Conservation (phyloP, 2,797 vertebrate species). For the Betta splendens region DNA sequence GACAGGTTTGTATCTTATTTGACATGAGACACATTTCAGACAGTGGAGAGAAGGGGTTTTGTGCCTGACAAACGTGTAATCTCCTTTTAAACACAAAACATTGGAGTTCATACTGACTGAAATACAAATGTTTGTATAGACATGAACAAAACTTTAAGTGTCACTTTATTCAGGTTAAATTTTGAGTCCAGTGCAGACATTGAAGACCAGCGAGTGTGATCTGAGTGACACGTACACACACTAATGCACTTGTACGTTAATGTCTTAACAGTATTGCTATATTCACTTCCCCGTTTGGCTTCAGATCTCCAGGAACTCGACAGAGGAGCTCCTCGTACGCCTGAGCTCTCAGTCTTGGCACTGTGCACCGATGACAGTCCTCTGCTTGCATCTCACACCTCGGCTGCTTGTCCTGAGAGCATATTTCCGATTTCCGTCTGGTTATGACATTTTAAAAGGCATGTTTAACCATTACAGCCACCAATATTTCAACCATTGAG, state of each 20-base stretch:
- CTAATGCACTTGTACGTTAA: constrained; percentile 67
- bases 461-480: constrained; percentile 47
- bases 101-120: not conserved
- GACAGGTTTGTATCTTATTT: too few relatives aligned
- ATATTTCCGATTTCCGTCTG: constrained; percentile 57
- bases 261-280: constrained; percentile 82
- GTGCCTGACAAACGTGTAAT: not conserved
- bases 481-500: constrained; percentile 54
- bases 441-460: constrained; percentile 58
- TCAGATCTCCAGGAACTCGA: constrained; percentile 40
- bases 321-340: constrained; percentile 37
- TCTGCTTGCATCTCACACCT: constrained; percentile 57
- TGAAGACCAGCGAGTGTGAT: constrained; percentile 67
- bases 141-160: constrained; percentile 49
- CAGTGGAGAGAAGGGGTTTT: too few relatives aligned
- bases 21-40: too few relatives aligned
- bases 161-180: constrained; percentile 73
- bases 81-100: not conserved
- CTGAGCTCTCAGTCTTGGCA: constrained; percentile 27
- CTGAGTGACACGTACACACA: constrained; percentile 30
- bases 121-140: constrained; percentile 9
- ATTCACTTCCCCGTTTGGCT: constrained; percentile 55
- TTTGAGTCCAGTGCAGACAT: constrained; percentile 75
- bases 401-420: constrained; percentile 70
- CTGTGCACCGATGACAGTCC: constrained; percentile 48